phyloP scores from a whole-genome alignment of 1,140 invertebrate species.

The Caerostris extrusa region DNA sequence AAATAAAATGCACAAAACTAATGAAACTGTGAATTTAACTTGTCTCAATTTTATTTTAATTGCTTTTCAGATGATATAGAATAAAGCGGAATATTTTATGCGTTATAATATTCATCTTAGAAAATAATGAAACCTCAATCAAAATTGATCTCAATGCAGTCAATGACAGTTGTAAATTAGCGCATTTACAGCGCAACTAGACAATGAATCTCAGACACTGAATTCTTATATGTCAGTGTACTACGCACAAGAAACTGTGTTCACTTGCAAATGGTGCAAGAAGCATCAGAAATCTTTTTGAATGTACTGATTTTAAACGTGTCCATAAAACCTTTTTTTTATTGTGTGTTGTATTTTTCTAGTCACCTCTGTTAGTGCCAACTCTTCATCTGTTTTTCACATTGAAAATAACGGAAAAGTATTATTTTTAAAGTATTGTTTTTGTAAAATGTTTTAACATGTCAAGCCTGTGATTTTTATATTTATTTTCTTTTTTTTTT shows the following conservation, averaged over 20 bases:
- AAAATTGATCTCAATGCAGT: too few species aligned
- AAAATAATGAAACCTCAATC: too few species aligned
- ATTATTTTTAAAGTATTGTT: not conserved
- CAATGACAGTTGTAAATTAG: too few species aligned
- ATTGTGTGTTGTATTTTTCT: constrained; percentile 22
- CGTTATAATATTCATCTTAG: too few species aligned
- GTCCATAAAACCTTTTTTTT: not conserved
- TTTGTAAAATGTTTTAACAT: not conserved
- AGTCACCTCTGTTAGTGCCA: not conserved
- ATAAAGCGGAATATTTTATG: too few species aligned
- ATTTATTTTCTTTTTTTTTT: not conserved
- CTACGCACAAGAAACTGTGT: not conserved
- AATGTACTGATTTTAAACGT: not conserved
- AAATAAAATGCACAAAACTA: too few species aligned
- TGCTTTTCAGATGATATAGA: too few species aligned
- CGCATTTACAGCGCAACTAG: too few species aligned
- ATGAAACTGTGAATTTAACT: too few species aligned
- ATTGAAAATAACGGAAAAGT: not conserved
- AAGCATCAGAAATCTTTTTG: not conserved
- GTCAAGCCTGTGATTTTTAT: not conserved
- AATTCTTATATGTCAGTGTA: not conserved
- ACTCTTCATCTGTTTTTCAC: not conserved
- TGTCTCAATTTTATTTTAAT: too few species aligned
- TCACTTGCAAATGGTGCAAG: not conserved
- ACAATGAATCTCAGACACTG: too few species aligned